These are phyloP conservation scores for Montipora foliosa DNA, from an alignment of 64 coral and sea anemone genomes.

Conservation along the genomic window DNA sequence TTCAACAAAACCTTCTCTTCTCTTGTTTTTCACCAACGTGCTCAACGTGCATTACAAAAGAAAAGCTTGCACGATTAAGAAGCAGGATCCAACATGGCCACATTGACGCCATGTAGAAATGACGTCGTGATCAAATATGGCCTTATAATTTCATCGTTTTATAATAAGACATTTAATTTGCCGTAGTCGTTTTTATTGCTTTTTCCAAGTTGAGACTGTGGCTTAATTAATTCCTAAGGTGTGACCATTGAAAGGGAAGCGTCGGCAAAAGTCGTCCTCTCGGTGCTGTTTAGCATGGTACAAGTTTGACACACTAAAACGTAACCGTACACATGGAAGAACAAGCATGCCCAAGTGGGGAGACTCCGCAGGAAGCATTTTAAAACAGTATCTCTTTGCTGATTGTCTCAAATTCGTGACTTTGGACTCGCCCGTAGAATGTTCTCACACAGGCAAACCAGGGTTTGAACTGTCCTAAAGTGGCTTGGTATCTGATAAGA, in stretches of 20 bases:
- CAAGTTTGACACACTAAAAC: background rate
- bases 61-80: too few species aligned
- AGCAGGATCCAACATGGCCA: too few species aligned
- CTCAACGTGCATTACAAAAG: too few species aligned
- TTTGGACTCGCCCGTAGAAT: background rate
- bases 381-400: too few species aligned
- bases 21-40: too few species aligned
- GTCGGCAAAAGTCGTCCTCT: background rate
- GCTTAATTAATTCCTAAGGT: background rate
- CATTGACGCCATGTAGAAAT: too few species aligned
- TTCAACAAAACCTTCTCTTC: too few species aligned
- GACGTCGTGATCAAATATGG: too few species aligned
- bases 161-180: too few species aligned
- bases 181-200: background rate
- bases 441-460: background rate
- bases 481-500: conserved; percentile 20
- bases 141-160: too few species aligned
- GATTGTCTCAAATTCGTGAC: background rate
- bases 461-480: background rate
- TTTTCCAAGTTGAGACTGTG: background rate
- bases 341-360: background rate
- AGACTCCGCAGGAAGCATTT: too few species aligned
- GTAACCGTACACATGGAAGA: background rate
- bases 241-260: background rate
- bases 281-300: background rate